Evolutionary conservation across 2,888 invertebrate genomes (phyloP).

Genomic region (Spodoptera littoralis): DNA sequence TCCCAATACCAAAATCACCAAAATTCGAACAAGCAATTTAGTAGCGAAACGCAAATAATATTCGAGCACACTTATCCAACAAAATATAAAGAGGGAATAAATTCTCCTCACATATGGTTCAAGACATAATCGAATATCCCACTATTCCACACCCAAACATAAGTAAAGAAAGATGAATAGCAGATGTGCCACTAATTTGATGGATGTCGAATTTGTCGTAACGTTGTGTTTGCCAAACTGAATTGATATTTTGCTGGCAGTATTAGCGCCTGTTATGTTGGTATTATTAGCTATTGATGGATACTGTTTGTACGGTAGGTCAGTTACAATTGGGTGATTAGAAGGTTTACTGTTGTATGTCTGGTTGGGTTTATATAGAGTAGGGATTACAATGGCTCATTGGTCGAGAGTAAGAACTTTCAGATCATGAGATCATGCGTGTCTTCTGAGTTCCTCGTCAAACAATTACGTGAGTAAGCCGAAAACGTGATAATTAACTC

Average conservation of each 20-base stretch:
- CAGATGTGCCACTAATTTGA: conserved; percentile 59
- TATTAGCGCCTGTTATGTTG: conserved; percentile 24
- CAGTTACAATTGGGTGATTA: not conserved
- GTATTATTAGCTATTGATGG: conserved; percentile 17
- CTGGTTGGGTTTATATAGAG: not conserved
- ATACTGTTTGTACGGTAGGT: conserved; percentile 9
- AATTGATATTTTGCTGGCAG: conserved; percentile 33
- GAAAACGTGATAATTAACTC: too few species aligned
- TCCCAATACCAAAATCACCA: conserved; percentile 18
- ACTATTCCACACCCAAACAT: conserved; percentile 45
- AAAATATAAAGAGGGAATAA: conserved; percentile 52
- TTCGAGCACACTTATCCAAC: conserved; percentile 40
- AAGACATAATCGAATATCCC: conserved; percentile 62
- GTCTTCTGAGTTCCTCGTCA: too few species aligned
- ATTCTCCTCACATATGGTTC: conserved; percentile 53
- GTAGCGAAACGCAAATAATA: conserved; percentile 38
- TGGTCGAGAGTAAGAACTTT: too few species aligned
- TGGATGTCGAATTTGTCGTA: conserved; percentile 56
- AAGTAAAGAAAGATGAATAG: conserved; percentile 58
- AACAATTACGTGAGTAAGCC: too few species aligned
- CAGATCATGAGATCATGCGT: too few species aligned
- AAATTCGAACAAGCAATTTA: conserved; percentile 19
- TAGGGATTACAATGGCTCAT: conserved; percentile 1
- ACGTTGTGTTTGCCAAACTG: conserved; percentile 33
- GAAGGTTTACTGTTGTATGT: not conserved